A percentile compares a stretch with the other conserved stretches of the same genome.
These are phyloP conservation scores for Cercocebus atys DNA, from an alignment of 2,113 vertebrate species.

Conservation along the genomic window DNA sequence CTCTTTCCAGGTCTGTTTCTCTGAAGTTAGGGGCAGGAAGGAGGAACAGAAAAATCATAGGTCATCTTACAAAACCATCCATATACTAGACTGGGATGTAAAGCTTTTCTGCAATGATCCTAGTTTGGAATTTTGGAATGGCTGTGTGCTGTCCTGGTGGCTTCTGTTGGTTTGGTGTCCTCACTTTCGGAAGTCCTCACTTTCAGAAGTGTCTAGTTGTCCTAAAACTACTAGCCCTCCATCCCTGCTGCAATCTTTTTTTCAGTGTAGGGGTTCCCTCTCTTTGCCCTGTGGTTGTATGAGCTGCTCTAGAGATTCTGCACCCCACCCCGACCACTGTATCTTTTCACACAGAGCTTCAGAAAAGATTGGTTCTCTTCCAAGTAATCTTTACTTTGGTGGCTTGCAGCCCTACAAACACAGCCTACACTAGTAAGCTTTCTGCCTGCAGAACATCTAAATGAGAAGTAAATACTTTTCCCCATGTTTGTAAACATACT, in stretches of 20 bases:
- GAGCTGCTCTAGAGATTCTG: background rate
- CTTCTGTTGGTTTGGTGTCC: accelerated
- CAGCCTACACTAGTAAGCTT: background rate
- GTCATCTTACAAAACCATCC: background rate
- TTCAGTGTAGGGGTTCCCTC: background rate
- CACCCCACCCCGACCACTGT: no score
- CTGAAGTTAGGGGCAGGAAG: background rate
- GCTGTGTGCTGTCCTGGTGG: background rate
- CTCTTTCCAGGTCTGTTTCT: background rate
- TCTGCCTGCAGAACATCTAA: background rate
- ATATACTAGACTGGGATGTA: background rate
- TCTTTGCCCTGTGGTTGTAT: background rate
- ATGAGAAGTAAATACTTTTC: background rate
- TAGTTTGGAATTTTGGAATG: background rate
- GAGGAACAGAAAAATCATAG: background rate
- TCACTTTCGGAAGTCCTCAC: background rate
- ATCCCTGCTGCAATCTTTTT: background rate
- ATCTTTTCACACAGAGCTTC: background rate
- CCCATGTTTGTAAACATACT: background rate
- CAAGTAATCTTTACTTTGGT: background rate
- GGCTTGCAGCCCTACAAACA: background rate
- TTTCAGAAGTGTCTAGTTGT: background rate
- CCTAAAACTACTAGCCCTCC: background rate
- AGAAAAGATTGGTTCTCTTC: background rate
- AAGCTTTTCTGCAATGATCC: background rate